phyloP scores from a whole-genome alignment of 2,888 invertebrate genomes.

The Drosophila birchii region DNA sequence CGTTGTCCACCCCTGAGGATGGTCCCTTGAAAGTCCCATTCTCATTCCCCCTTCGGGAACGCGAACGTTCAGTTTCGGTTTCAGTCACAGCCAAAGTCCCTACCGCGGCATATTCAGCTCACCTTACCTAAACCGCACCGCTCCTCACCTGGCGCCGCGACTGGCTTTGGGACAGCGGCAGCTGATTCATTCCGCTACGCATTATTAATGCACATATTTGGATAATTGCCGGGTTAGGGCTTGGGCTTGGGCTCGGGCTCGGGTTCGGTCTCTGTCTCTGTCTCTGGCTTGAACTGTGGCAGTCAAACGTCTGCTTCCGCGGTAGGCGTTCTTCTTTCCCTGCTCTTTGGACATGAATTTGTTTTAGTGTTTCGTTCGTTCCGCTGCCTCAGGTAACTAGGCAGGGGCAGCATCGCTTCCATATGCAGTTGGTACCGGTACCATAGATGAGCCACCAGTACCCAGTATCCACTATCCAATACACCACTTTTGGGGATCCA shows the following conservation, averaged over 20 bases:
- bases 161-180: conserved; percentile 54
- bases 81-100: conserved; percentile 5
- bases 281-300: conserved; percentile 62
- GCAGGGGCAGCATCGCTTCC: conserved; percentile 4
- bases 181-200: conserved; percentile 79
- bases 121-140: conserved; percentile 3
- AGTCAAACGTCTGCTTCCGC: conserved; percentile 77
- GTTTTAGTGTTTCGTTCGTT: conserved; percentile 62
- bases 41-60: background rate
- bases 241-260: too few species aligned
- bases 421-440: background rate
- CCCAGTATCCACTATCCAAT: background rate
- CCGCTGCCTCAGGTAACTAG: conserved; percentile 34
- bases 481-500: background rate
- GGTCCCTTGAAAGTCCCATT: background rate
- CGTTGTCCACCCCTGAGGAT: conserved; percentile 30
- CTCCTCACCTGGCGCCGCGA: conserved; percentile 17
- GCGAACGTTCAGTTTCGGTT: background rate
- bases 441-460: conserved; percentile 4
- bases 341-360: conserved; percentile 70
- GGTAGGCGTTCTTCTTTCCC: conserved; percentile 71
- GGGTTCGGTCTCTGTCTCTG: conserved; percentile 54
- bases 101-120: background rate
- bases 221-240: conserved; percentile 81
- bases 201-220: conserved; percentile 82